A percentile compares a stretch with the other conserved stretches of the same genome.
phyloP scores from a whole-genome alignment of 2,888 invertebrate species.

The Sicus ferrugineus region DNA sequence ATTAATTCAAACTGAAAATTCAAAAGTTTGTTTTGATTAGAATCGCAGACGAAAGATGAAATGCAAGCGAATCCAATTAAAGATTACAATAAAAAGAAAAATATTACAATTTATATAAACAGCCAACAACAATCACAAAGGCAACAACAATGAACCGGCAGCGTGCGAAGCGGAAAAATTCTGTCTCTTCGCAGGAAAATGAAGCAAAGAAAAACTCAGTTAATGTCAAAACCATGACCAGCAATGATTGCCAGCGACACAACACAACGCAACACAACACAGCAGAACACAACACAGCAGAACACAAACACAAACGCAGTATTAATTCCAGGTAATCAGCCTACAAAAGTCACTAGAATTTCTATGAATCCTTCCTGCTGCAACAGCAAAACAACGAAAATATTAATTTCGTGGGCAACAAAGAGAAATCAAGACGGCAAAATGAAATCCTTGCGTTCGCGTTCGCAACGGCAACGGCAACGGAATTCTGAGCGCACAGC shows the following conservation, averaged over 20 bases:
- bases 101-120: background rate
- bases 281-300: no score
- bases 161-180: background rate
- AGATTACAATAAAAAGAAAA: no score
- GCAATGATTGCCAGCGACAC: background rate
- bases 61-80: no score
- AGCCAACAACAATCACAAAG: background rate
- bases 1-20: slow-evolving; percentile 6
- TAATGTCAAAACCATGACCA: background rate
- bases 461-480: background rate
- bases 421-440: background rate
- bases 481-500: background rate
- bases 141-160: background rate
- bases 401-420: background rate
- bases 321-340: background rate
- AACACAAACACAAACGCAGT: background rate
- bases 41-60: background rate
- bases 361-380: no score
- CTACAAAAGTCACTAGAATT: background rate
- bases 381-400: background rate
- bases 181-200: background rate
- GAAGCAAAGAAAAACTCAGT: background rate
- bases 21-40: background rate
- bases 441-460: background rate
- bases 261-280: no score